These are phyloP conservation scores for Gobionotothen gibberifrons DNA, from an alignment of 2,797 vertebrate species.

Conservation along the genomic window DNA sequence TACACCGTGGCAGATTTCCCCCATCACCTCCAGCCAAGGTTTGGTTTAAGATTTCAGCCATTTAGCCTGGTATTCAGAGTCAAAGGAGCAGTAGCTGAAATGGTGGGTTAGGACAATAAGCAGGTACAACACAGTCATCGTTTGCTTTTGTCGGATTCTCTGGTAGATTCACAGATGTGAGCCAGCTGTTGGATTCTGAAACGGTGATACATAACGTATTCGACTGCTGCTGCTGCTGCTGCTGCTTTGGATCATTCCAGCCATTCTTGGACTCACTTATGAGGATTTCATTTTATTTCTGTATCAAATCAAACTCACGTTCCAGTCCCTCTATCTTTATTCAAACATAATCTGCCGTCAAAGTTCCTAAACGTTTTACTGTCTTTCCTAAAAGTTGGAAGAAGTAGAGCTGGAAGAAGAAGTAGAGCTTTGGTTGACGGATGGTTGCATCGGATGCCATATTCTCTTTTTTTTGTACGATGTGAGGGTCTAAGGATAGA, in stretches of 20 bases:
- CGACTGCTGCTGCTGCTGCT: constrained; percentile 29
- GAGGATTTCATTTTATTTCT: constrained; percentile 48
- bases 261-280: constrained; percentile 48
- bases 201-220: constrained; percentile 37
- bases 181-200: constrained; percentile 59
- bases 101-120: constrained; percentile 6
- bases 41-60: constrained; percentile 58
- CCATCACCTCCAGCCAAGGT: constrained; percentile 49
- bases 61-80: constrained; percentile 30
- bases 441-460: too few species aligned
- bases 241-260: constrained; percentile 43
- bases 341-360: background rate
- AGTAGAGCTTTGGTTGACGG: too few species aligned
- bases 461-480: too few species aligned
- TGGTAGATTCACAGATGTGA: constrained; percentile 42
- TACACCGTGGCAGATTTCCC: constrained; percentile 36
- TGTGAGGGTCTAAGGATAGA: too few species aligned
- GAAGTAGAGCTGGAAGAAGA: too few species aligned
- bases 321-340: background rate
- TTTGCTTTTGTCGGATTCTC: constrained; percentile 14
- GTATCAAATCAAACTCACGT: constrained; percentile 29
- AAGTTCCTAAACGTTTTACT: background rate
- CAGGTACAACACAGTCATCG: constrained; percentile 20
- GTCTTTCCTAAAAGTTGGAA: background rate
- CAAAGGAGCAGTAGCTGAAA: constrained; percentile 3